These are phyloP conservation scores for Muscicapa comitata DNA, from an alignment of 2,797 vertebrate genomes.

Conservation along the genomic window DNA sequence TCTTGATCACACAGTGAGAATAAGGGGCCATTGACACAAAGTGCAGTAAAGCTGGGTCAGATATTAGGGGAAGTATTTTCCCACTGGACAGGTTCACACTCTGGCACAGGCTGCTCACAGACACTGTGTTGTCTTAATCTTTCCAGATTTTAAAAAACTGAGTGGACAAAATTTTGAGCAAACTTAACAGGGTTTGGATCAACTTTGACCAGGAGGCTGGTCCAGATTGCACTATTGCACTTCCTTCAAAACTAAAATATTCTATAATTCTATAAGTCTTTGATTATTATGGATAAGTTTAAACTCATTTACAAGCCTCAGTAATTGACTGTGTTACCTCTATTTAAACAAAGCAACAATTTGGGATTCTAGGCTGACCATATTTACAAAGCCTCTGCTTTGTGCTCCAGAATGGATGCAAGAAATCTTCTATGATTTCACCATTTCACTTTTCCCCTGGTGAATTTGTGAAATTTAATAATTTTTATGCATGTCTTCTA, in stretches of 20 bases:
- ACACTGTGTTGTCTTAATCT: neutral
- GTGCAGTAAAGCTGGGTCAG: neutral
- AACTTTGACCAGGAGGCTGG: neutral
- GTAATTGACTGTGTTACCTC: neutral
- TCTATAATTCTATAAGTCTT: neutral
- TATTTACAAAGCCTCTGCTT: neutral
- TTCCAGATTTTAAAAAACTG: neutral
- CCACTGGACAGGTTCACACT: neutral
- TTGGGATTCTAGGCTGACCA: neutral
- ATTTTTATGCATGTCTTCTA: neutral
- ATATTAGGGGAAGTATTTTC: neutral
- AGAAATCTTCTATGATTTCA: neutral
- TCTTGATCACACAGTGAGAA: accelerated
- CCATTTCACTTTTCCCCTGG: neutral
- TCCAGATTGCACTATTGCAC: neutral
- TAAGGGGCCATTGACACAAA: neutral
- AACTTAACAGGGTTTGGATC: neutral
- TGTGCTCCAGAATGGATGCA: neutral
- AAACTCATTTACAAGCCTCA: neutral
- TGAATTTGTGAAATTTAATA: neutral
- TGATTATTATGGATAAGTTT: neutral
- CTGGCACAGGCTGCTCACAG: neutral
- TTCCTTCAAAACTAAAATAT: neutral
- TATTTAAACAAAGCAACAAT: neutral
- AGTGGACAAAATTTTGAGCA: neutral